Evolutionary conservation across 2,797 vertebrate species (phyloP).

Genomic region (Meriones psammophilus): DNA sequence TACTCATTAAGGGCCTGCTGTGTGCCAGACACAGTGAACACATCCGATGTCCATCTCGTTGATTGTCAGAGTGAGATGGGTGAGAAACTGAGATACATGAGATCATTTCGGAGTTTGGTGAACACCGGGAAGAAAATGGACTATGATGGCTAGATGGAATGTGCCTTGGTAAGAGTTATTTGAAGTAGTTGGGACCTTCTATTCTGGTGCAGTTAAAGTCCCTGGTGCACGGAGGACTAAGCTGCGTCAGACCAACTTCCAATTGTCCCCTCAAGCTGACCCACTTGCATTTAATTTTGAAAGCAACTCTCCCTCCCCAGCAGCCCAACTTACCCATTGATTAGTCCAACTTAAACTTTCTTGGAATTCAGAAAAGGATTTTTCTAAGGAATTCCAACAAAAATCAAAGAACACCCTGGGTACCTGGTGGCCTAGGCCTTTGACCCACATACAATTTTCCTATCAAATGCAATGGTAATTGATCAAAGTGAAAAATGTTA

Average conservation of each 20-base stretch:
- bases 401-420: conserved; percentile 17
- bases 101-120: conserved; percentile 15
- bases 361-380: conserved; percentile 4
- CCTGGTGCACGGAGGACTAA: neutral
- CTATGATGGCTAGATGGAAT: neutral
- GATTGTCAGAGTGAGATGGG: neutral
- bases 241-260: neutral
- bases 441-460: conserved; percentile 76
- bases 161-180: neutral
- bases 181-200: neutral
- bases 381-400: conserved; percentile 19
- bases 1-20: neutral
- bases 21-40: neutral
- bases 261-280: neutral
- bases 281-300: conserved; percentile 42
- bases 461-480: conserved; percentile 80
- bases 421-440: neutral
- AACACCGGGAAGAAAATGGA: neutral
- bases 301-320: conserved; percentile 17
- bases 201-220: neutral
- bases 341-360: conserved; percentile 10
- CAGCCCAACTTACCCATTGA: neutral
- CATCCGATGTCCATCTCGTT: neutral
- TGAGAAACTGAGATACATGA: neutral
- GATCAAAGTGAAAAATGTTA: conserved; percentile 85